Evolutionary conservation across 2,888 invertebrate genomes (phyloP), one percentile per base, ranked within the genome.

Genomic region (Spodoptera picta): DNA sequence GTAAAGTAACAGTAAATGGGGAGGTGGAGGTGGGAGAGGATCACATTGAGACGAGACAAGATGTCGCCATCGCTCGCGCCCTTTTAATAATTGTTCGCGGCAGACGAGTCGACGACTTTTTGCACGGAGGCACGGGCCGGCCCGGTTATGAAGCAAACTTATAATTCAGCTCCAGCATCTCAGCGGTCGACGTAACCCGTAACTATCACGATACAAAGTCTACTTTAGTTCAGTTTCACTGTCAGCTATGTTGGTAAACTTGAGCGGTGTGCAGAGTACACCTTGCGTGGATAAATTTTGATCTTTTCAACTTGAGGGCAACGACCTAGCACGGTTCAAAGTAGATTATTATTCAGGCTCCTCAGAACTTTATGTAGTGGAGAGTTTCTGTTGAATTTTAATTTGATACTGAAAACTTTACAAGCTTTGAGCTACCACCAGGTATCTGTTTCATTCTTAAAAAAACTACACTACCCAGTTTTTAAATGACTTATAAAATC

Each of bases 21-120:
- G 72, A 72, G 63, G 71, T 69, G 72, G 55, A 70, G 69, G 73
- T 68, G 64, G 77, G 66, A 69, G 73, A 76, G 75, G 60, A 69
- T 61, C 65, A 70, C 68, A 73, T 80, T 61, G 77, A 85, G 84
- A 81, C 87, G 86, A 91, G 92, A 90, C 91, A 81, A 84, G 87
- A 88, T 88, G 91, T 89, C 91, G 89, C 92, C 91, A 86, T 77
- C 69, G 74, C 71, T 80, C 77, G 83, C 82, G 88, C 88, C 89
- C 88, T 89, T 90, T 77, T 88, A 82, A 87, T 88, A 88, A 89
- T 88, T 89, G 89, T 88, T 87, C 83, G 86, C 81, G 81, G 84
- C 84, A 87, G 87, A 85, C 89, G 84, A 89, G 90, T 87, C 87
- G 87, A 83, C 86, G 87, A 88, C 87, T 90, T 89, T 89, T 90